Base-by-base conservation (phyloP, 2,888 invertebrate species). In the Leptopilina syphax region DNA sequence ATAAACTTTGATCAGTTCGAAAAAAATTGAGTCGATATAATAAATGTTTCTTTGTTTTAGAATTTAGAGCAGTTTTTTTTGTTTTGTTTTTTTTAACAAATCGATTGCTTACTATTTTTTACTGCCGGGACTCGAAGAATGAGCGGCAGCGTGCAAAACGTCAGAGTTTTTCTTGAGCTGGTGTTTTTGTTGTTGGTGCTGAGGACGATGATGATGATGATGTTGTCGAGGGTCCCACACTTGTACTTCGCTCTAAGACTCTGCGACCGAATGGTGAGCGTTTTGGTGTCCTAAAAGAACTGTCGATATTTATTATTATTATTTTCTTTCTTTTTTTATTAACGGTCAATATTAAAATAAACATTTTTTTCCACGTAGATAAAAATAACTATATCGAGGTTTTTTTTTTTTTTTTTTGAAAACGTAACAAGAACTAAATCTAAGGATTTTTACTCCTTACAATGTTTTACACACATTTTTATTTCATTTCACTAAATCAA, bases 211-310 rank as follows among this genome's bases (percentile, higher is more conserved):
- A 86, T 7, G 65, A 24, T 13, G 87, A 83, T 12, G 87, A 83
- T 47, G 88, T 82, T 18, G 85, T 81, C 1, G 89, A 82, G 13
- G 91, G 91, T 9, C 89, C 91, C 34, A 91, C 89, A 81, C 91
- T 92, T 79, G 90, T 90, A 78, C 91, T 91, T 81, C 92, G 86
- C 81, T 91, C 91, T 86, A 92, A 83, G 54, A 92, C 92, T 13
- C 73, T 73, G 73, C 73, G 57, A 27, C 54, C n/a, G 3, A 73
- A 54, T 34, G 73, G 57, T 54, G 93, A 92, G 79, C 93, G 91
- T 84, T 93, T 93, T 60, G 93, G 92, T 84, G 93, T 92, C 88
- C 93, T 93, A 87, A 87, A 91, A 89, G 90, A 89, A 86, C 89
- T 89, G 80, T 57, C 68, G 24, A 13, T 9, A 24, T 24, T 63